Base-by-base conservation (phyloP, 2,797 vertebrate genomes). In the Acanthornis magna region DNA sequence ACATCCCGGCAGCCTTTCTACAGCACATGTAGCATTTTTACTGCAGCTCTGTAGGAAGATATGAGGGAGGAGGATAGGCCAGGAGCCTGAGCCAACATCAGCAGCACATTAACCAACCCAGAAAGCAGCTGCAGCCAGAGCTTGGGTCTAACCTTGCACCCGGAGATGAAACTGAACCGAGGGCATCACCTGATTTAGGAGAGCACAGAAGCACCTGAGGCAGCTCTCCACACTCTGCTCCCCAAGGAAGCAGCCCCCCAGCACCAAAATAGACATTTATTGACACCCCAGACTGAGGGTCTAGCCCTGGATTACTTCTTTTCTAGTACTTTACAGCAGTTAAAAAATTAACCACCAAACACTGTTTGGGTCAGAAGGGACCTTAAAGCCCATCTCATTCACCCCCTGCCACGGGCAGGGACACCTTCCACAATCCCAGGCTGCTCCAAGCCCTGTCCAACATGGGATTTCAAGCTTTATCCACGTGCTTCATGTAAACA, bases 171-270 rank as follows among this genome's bases (percentile, higher is more conserved):
- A 34, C 2, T 1, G 5, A 85, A 50, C 7, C 57, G 25, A 14
- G 30, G 29, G n/a, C n/a, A 18, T 5, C 2, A 0, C 14, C 30
- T 38, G 25, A 21, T 36, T 7, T 5, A 27, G 65, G n/a, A 67
- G 26, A 74, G 32, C 7, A 5, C 65, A 86, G 78, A 22, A 71
- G 26, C 26, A 29, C 23, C 48, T 5, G 11, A 79, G 23, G 34
- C n/a, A 16, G 0, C 30, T 70, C 77, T 48, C 23, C 13, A 54
- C 11, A 5, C 25, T 43, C 61, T 62, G 34, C 45, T 72, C 26
- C 63, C 47, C 23, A 32, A 4, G n/a, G 36, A 76, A 11, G 7
- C 18, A 72, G 36, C 42, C 23, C 23, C 23, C 40, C 3, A 29
- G 5, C 60, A 72, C 51, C 54, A 71, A 85, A 66, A 67, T 0